Evolutionary conservation across 2,888 invertebrate genomes (phyloP), one percentile per base, ranked within the genome.

Genomic region (Eristalis tenax): DNA sequence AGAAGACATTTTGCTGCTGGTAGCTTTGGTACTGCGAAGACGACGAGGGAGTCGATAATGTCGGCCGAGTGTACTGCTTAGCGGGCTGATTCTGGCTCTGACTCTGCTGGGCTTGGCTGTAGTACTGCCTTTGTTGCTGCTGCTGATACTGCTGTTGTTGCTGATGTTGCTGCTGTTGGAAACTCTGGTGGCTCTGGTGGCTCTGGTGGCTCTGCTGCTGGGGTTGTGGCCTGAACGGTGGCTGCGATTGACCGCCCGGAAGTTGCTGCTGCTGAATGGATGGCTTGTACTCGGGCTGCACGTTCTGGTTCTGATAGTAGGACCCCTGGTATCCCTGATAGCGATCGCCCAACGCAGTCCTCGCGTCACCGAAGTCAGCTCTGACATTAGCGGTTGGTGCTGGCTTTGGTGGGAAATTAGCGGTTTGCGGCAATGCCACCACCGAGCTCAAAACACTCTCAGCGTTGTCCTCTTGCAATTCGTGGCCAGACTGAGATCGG

Each of bases 381-480:
- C 91, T 89, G 0, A 91, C 91, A 81, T 90, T 91, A 22, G 88
- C 88, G 5, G 87, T 83, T 28, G 87, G 83, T 1, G 69, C 1
- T 5, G 88, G 84, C 10, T 76, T 84, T 11, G 64, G 1, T 11
- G 59, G 65, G 11, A 73, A 76, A 57, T n/a, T 43, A 22, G 28
- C 64, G 3, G 28, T 61, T 74, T 91, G 90, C 0, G 94, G 94
- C 63, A 93, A 87, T 1, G 95, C 95, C 50, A 96, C 94, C 4
- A 95, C 94, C 35, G 95, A 95, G 83, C 94, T 94, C 18, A 95
- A 95, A 35, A 95, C 95, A 74, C 96, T 95, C 92, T 95, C 96
- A 90, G 95, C 95, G 86, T 93, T 91, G 75, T 94, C 92, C 86
- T 94, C 94, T 88, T 94, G 94, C 40, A 93, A 91, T 4, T 94